Base-by-base conservation (phyloP, 2,113 vertebrate genomes). In the Centrocercus urophasianus region DNA sequence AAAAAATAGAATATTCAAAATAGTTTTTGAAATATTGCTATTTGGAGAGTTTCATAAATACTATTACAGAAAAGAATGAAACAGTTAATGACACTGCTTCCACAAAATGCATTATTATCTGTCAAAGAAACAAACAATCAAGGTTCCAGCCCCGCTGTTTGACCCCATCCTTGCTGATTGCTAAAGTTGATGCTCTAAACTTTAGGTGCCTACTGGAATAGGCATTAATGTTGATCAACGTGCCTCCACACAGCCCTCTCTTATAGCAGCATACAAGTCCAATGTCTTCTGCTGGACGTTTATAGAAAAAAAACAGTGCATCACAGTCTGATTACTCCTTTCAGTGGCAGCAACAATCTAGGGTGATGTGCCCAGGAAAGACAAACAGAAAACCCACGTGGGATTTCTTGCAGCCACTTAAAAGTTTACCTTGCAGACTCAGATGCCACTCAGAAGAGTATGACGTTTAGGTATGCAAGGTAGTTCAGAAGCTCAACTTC, bases 321-420 rank as follows among this genome's bases (percentile, higher is more conserved):
- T 48, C 38, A 56, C 47, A 64, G 11, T 7, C n/a, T 40, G 13
- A 69, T 38, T 9, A n/a, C 11, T 48, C 6, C 34, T 32, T 19
- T 60, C 42, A 75, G 47, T 13, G 50, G 22, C 42, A 79, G 25
- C 47, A 88, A 28, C 34, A 81, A 63, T 38, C 32, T 16, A 74
- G 18, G 43, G 2, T 25, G 40, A 48, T 30, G 6, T 20, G 67
- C 36, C 34, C 32, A 69, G 16, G 13, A 40, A 34, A 54, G 17
- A 20, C 11, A n/a, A 24, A 8, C 6, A 50, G 16, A 50, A 3
- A 57, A 10, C 13, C 18, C 4, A 4, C 2, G 0, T 11, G 9
- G 6, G 21, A 64, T 48, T 27, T 21, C 15, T 7, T 47, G 28
- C 28, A 83, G 40, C 10, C 47, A 63, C 11, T 13, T 56, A 34